Evolutionary conservation across 2,797 vertebrate species (phyloP), one percentile per base, ranked within the genome.

Genomic region (Odontamblyopus lacepedii): DNA sequence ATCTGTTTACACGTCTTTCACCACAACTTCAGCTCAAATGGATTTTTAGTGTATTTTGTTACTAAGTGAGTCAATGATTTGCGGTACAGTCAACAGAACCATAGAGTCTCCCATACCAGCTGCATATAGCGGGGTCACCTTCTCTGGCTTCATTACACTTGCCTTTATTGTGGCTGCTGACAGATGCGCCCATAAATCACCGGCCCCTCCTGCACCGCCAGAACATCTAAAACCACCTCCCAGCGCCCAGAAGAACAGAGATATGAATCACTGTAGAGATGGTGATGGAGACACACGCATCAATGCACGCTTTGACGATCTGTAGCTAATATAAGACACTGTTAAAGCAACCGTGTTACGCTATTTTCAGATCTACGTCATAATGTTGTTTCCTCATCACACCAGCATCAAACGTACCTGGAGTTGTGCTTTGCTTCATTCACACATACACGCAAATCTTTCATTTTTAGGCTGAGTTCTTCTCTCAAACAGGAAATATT

Each of bases 101-200:
- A 8, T 50, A 59, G 26, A 70, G 23, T 5, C 55, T 59, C 27
- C 48, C 29, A 74, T 13, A 57, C 0, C 59, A 41, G 73, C 35
- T 61, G 69, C 6, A 63, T 67, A 79, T 72, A 83, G 71, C 83
- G 79, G 86, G 87, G 87, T 86, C 89, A 91, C 84, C 88, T 91
- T 89, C 75, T 48, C 62, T 68, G 71, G 76, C 82, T 91, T 91
- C 91, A 90, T 92, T 91, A 91, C 83, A 78, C 78, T 65, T 75
- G 81, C 79, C 71, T 88, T 88, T 89, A 92, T 92, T 91, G 92
- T 82, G 76, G 82, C 81, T 84, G 85, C 81, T 85, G 86, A 90
- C 83, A 89, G 88, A 91, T 88, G 88, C 82, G 82, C 67, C 81
- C 88, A 92, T 92, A 92, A 92, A 93, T 92, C 89, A 89, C 74